Evolutionary conservation across 2,888 invertebrate species (phyloP).

Genomic region (Blera fallax): DNA sequence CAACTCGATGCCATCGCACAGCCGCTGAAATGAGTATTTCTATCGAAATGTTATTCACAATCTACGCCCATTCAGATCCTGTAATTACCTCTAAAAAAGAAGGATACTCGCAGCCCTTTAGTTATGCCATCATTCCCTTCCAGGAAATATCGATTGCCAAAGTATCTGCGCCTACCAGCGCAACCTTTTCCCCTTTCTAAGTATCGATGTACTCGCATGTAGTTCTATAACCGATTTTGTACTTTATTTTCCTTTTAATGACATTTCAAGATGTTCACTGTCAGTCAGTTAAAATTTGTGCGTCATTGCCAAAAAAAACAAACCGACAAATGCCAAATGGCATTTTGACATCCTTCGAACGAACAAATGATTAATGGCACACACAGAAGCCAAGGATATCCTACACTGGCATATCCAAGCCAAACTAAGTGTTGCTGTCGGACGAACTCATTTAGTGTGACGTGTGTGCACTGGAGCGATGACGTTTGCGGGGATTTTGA

Average conservation of each 20-base stretch:
- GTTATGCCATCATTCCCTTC: not conserved
- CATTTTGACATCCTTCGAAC: conserved; percentile 50
- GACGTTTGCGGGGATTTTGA: conserved; percentile 14
- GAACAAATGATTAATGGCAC: conserved; percentile 58
- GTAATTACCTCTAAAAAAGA: not conserved
- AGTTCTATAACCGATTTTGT: not conserved
- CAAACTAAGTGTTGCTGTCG: conserved; percentile 4
- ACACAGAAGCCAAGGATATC: not conserved
- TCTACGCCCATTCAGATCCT: not conserved
- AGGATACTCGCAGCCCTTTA: not conserved
- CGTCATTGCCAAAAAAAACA: conserved; percentile 5
- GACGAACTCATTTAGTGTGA: conserved; percentile 26
- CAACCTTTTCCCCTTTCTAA: not conserved
- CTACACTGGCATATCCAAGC: not conserved
- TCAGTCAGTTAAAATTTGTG: not conserved
- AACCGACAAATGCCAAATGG: conserved; percentile 27
- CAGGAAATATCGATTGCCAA: not conserved
- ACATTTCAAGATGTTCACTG: conserved; percentile 24
- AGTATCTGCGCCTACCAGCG: not conserved
- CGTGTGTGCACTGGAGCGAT: conserved; percentile 37
- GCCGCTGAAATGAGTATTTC: not conserved
- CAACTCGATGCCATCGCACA: not conserved
- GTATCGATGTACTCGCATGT: not conserved
- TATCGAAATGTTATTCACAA: not conserved
- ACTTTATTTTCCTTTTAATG: conserved; percentile 1